phyloP scores from a whole-genome alignment of 2,888 invertebrate species.

The Pachliopta kotzebuea region DNA sequence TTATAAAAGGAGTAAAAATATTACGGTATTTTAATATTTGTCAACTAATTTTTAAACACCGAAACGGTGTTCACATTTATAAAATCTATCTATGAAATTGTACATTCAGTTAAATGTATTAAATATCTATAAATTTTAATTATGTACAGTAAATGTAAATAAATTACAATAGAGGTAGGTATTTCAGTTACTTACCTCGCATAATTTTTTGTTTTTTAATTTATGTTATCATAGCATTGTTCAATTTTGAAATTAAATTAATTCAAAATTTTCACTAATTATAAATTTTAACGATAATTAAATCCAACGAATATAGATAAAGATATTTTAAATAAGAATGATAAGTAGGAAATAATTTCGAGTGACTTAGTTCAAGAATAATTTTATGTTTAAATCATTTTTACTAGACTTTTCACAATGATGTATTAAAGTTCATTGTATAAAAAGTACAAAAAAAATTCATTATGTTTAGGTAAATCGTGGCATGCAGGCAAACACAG shows the following conservation, averaged over 20 bases:
- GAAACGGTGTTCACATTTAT: background rate
- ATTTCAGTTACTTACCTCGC: conserved; percentile 23
- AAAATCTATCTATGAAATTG: background rate
- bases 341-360: conserved; percentile 17
- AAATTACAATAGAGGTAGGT: conserved; percentile 26
- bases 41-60: background rate
- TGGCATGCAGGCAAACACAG: conserved; percentile 32
- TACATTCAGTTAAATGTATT: background rate
- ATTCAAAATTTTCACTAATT: background rate
- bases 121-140: background rate
- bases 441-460: background rate
- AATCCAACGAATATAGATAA: no score
- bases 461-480: conserved; percentile 6
- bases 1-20: background rate
- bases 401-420: background rate
- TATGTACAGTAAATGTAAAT: conserved; percentile 20
- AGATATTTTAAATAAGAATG: conserved; percentile 6
- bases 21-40: background rate
- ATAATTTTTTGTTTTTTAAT: conserved; percentile 5
- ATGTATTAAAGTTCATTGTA: background rate
- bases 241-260: background rate
- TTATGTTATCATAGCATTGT: background rate
- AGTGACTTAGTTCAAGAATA: background rate
- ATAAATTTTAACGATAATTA: no score
- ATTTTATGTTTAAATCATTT: conserved; percentile 2